Base-by-base conservation (phyloP, 2,888 invertebrate genomes). In the Temnothorax unifasciatus region DNA sequence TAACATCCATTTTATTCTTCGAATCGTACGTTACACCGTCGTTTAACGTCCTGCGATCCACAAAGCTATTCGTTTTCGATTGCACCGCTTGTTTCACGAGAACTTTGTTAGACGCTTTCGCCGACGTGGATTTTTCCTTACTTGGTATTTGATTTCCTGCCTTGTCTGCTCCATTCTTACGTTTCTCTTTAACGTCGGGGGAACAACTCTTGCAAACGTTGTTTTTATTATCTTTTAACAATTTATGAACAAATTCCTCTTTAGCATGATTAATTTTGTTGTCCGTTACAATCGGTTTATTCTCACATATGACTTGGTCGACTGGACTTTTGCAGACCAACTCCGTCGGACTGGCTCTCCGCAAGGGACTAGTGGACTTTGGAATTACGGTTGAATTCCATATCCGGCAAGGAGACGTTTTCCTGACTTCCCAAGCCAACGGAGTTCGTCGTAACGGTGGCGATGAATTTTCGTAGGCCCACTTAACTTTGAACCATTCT, bases 351-450 rank as follows among this genome's bases (percentile, higher is more conserved):
- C 94, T 94, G 15, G 88, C 84, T 81, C 93, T 93, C 79, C 95
- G 95, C 68, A 95, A 89, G 11, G 95, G 95, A 91, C 95, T 95
- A 38, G 95, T 95, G 77, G 87, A 91, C 87, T 93, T 94, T 82
- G 93, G 90, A 68, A 88, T 85, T 63, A 87, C 79, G 2, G 92
- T 91, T 3, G 94, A 92, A 77, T 91, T 94, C 93, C 93, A 94
- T 3, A 92, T 92, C 69, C 95, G 90, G 83, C 95, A 94, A 0
- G 95, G 95, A 1, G 95, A 98, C 59, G 98, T 98, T 95, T 99
- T 99, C 85, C 99, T 96, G 59, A 99, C 97, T 95, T 99, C 99
- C 99, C 99, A 99, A 0, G 99, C 98, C 77, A 99, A 95, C 25
- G 99, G 98, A 66, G 97, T 97, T 0, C 98, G 98, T 91, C 98